phyloP scores from a whole-genome alignment of 2,797 vertebrate genomes.

The Lemur catta region DNA sequence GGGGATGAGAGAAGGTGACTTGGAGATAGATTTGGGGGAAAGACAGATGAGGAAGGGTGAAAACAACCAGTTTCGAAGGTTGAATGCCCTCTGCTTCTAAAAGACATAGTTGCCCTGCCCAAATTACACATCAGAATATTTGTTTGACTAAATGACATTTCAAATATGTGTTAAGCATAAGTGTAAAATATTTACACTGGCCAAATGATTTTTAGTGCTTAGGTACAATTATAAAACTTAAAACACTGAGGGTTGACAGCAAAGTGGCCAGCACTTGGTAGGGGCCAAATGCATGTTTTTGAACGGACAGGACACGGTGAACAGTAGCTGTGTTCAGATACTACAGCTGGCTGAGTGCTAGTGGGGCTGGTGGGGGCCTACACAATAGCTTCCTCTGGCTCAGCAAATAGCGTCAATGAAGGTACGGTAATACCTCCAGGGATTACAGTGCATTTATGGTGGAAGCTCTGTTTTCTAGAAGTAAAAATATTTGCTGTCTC shows the following conservation, averaged over 20 bases:
- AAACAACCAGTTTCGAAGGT: constrained; percentile 21
- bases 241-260: background rate
- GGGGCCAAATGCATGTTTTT: background rate
- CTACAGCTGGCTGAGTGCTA: background rate
- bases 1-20: constrained; percentile 18
- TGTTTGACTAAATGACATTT: constrained; percentile 23
- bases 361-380: background rate
- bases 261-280: background rate
- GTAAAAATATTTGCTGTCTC: background rate
- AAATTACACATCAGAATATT: background rate
- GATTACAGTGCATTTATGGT: background rate
- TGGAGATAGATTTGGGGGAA: constrained; percentile 35
- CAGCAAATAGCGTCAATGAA: background rate
- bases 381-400: background rate
- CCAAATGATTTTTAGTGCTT: constrained; percentile 12
- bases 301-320: background rate
- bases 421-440: background rate
- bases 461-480: background rate
- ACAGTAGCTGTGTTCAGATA: background rate
- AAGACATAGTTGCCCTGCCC: background rate
- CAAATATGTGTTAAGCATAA: background rate
- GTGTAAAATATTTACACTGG: background rate
- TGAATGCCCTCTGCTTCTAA: constrained; percentile 27
- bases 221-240: constrained; percentile 27
- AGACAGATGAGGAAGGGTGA: constrained; percentile 20